A percentile compares a stretch with the other conserved stretches of the same genome.
Conservation (phyloP, 2,888 invertebrate species). For the Anarsia innoxiella region DNA sequence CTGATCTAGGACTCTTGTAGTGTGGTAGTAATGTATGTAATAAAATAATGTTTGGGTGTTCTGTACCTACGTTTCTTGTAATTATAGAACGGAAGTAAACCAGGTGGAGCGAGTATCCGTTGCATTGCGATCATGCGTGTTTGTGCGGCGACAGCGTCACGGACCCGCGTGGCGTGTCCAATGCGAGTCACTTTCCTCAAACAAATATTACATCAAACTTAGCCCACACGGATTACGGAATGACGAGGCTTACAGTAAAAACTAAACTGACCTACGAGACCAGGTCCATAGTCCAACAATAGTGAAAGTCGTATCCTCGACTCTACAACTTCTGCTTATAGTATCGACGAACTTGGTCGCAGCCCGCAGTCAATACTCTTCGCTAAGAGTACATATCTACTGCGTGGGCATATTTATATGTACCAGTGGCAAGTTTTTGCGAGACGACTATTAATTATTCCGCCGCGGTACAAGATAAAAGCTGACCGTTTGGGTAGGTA, state of each 20-base stretch:
- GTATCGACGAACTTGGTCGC: too few relatives aligned
- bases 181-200: conserved; percentile 5
- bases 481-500: conserved; percentile 47
- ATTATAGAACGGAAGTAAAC: conserved; percentile 60
- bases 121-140: conserved; percentile 31
- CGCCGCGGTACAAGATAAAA: conserved; percentile 28
- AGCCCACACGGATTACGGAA: too few relatives aligned
- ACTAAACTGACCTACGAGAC: conserved; percentile 7
- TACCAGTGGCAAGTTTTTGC: not conserved
- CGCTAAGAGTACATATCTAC: not conserved
- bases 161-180: conserved; percentile 7
- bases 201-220: not conserved
- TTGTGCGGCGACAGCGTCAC: conserved; percentile 30
- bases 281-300: not conserved
- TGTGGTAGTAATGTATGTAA: conserved; percentile 2
- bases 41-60: not conserved
- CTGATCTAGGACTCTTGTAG: not conserved
- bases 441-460: conserved; percentile 25
- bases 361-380: too few relatives aligned
- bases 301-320: conserved; percentile 6
- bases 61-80: conserved; percentile 39
- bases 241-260: too few relatives aligned
- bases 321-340: not conserved
- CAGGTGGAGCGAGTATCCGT: conserved; percentile 67
- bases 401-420: not conserved